Evolutionary conservation across 2,797 vertebrate species (phyloP).

Genomic region (Macropus fuliginosus): DNA sequence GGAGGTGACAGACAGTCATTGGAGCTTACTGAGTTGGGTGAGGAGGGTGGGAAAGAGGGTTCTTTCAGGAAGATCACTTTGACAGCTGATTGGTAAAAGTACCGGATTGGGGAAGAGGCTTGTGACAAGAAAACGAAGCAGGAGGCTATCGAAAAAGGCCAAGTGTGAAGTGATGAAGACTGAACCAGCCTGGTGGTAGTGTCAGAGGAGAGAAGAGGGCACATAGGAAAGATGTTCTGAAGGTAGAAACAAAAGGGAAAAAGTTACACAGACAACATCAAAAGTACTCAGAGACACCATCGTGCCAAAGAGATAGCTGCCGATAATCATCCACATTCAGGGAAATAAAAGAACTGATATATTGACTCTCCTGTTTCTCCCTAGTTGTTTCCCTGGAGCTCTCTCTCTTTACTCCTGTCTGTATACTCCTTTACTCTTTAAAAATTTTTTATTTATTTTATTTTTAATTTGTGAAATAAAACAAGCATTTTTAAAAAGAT

Average conservation of each 20-base stretch:
- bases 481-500: background rate
- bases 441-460: too few species aligned
- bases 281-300: background rate
- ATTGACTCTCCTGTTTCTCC: background rate
- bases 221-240: background rate
- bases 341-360: background rate
- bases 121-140: background rate
- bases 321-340: background rate
- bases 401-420: background rate
- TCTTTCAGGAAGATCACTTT: background rate
- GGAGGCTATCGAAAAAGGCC: background rate
- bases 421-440: too few species aligned
- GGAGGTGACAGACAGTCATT: background rate
- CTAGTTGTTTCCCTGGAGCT: background rate
- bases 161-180: background rate
- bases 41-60: background rate
- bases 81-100: background rate
- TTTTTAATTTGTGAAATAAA: too few species aligned
- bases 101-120: background rate
- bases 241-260: background rate
- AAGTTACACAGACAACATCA: background rate
- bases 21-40: background rate
- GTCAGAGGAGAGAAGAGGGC: background rate
- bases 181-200: background rate
- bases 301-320: background rate